Conservation (phyloP, 2,113 vertebrate species). For the rabbit (Oryctolagus cuniculus) region mOryCun1.1 NC_091438.1:96830501-96831000, state of each 20-base stretch:
- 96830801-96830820: constrained; percentile 76
- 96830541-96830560: constrained; percentile 72
- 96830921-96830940: constrained; percentile 61
- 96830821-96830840: constrained; percentile 74
- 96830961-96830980: constrained; percentile 2
- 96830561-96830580: constrained; percentile 80
- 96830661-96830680: constrained; percentile 84
- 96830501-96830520: constrained; percentile 61
- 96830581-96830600: constrained; percentile 77
- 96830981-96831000: constrained; percentile 37
- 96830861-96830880: constrained; percentile 26
- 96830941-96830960: constrained; percentile 14
- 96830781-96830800: constrained; percentile 80
- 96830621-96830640: constrained; percentile 76
- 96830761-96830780: constrained; percentile 75
- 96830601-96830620: constrained; percentile 84
- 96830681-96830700: constrained; percentile 78
- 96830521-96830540: constrained; percentile 33
- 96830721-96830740: constrained; percentile 76
- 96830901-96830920: constrained; percentile 74
- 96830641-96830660: constrained; percentile 80
- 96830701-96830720: constrained; percentile 82
- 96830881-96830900: constrained; percentile 58
- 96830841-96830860: constrained; percentile 64
- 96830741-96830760: constrained; percentile 66